Percentiles rank a stretch among this genome's conserved stretches.
Evolutionary conservation across 2,797 vertebrate genomes (phyloP).

Genomic region (Enteromius viviparus): DNA sequence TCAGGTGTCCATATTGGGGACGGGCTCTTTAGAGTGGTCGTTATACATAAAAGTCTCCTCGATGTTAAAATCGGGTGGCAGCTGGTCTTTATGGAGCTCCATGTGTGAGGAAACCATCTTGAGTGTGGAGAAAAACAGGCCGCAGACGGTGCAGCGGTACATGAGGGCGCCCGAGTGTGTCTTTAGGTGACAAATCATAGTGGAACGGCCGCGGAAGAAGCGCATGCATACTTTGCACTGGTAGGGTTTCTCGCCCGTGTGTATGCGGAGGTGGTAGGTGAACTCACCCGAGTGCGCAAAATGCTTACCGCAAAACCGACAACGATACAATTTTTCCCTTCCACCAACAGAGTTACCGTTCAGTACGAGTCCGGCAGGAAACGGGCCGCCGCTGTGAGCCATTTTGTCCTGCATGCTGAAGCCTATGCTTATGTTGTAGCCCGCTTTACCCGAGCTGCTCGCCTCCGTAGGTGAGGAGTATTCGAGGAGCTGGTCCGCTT

Average conservation of each 20-base stretch:
- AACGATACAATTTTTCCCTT: slow-evolving; percentile 85
- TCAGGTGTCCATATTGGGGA: slow-evolving; percentile 86
- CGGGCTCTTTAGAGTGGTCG: slow-evolving; percentile 94
- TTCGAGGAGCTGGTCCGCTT: slow-evolving; percentile 80
- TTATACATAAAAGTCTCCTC: slow-evolving; percentile 99
- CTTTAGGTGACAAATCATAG: slow-evolving; percentile 98
- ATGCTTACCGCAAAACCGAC: slow-evolving; percentile 93
- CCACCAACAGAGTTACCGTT: slow-evolving; percentile 57
- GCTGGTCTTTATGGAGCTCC: slow-evolving; percentile 92
- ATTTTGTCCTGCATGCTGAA: slow-evolving; percentile 65
- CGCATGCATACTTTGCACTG: slow-evolving; percentile 98
- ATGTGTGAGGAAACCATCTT: slow-evolving; percentile 97
- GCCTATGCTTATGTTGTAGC: slow-evolving; percentile 64
- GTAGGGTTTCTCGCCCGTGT: slow-evolving; percentile 96
- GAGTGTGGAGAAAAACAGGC: slow-evolving; percentile 95
- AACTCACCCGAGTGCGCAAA: slow-evolving; percentile 99
- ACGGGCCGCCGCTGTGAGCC: slow-evolving; percentile 55
- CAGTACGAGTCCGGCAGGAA: slow-evolving; percentile 58
- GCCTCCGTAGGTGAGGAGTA: slow-evolving; percentile 68
- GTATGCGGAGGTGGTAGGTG: slow-evolving; percentile 96
- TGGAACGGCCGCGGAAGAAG: slow-evolving; percentile 96
- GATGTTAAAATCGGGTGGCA: slow-evolving; percentile 94
- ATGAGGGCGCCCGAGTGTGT: slow-evolving; percentile 96
- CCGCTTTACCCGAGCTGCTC: slow-evolving; percentile 64
- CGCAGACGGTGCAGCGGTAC: slow-evolving; percentile 96